A percentile compares a stretch with the other conserved stretches of the same genome.
phyloP scores from a whole-genome alignment of 2,113 vertebrate species.

The Prietella phreatophila region DNA sequence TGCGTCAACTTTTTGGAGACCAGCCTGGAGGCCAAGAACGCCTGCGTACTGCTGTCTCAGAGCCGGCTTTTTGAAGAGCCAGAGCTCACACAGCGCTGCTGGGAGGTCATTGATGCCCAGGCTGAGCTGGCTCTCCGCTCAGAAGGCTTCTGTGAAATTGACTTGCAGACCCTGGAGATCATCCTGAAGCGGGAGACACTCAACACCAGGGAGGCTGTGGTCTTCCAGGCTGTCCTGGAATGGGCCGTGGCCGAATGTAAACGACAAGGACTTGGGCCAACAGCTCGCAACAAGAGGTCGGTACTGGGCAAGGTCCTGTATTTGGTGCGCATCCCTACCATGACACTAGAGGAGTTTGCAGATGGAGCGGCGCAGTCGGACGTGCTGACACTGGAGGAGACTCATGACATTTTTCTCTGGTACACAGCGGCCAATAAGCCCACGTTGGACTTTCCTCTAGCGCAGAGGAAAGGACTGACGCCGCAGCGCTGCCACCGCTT shows the following conservation, averaged over 20 bases:
- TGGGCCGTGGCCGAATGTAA: constrained; percentile 90
- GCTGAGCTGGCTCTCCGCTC: constrained; percentile 87
- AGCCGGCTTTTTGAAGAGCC: constrained; percentile 94
- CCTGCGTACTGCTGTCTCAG: constrained; percentile 91
- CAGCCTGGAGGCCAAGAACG: constrained; percentile 90
- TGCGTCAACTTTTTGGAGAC: constrained; percentile 94
- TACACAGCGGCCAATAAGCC: constrained; percentile 89
- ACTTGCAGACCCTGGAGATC: constrained; percentile 87
- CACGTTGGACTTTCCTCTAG: constrained; percentile 80
- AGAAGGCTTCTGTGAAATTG: constrained; percentile 91
- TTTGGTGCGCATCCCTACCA: constrained; percentile 86
- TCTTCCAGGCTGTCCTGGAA: constrained; percentile 84
- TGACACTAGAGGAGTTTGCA: constrained; percentile 93
- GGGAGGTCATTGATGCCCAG: constrained; percentile 95
- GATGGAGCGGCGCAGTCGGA: constrained; percentile 87
- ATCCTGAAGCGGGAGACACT: constrained; percentile 88
- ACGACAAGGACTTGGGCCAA: constrained; percentile 77
- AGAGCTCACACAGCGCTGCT: constrained; percentile 89
- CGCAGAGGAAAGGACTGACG: constrained; percentile 78
- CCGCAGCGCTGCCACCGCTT: constrained; percentile 91
- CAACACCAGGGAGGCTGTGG: constrained; percentile 84
- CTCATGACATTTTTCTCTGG: constrained; percentile 88
- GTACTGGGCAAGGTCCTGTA: constrained; percentile 86
- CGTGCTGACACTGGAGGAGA: constrained; percentile 87
- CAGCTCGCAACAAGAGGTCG: constrained; percentile 79